Percentiles rank a stretch among this genome's conserved stretches.
Evolutionary conservation across 2,888 invertebrate species (phyloP).

Genomic region (Aleiodes leptofemur): DNA sequence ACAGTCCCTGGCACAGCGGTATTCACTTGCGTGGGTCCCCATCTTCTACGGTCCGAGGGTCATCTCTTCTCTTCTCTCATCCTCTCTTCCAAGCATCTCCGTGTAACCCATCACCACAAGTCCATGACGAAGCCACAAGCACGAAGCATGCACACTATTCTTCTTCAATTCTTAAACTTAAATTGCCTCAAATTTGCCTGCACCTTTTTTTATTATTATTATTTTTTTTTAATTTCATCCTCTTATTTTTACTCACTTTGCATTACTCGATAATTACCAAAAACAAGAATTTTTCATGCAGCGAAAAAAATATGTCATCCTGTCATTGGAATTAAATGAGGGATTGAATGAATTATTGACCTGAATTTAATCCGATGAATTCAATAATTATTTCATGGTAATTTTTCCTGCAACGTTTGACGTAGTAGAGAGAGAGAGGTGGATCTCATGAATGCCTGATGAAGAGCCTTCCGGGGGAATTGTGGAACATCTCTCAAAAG

Average conservation of each 20-base stretch:
- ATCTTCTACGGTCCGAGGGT: conserved; percentile 43
- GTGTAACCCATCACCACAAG: conserved; percentile 23
- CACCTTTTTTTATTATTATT: not conserved
- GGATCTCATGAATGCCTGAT: conserved; percentile 19
- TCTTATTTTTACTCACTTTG: not conserved
- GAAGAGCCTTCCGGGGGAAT: conserved; percentile 22
- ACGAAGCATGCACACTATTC: conserved; percentile 1
- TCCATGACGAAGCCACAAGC: conserved; percentile 30
- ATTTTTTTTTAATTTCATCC: not conserved
- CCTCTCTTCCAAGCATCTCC: conserved; percentile 9
- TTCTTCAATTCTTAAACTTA: not conserved
- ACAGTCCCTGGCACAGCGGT: conserved; percentile 39
- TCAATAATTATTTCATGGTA: conserved; percentile 12
- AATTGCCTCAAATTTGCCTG: not conserved
- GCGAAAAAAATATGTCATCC: not conserved
- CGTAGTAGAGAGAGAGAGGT: not conserved
- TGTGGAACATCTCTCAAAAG: conserved; percentile 12
- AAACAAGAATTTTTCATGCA: not conserved
- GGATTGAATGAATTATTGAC: conserved; percentile 10
- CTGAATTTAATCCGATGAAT: conserved; percentile 6
- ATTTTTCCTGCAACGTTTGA: not conserved
- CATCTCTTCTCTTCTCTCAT: conserved; percentile 37
- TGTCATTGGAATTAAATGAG: not conserved
- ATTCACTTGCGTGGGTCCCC: conserved; percentile 36
- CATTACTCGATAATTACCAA: not conserved